Percentiles rank a stretch among this genome's conserved stretches.
These are phyloP conservation scores for Branchellion lobata DNA, from an alignment of 2,888 invertebrate species.

Conservation along the genomic window DNA sequence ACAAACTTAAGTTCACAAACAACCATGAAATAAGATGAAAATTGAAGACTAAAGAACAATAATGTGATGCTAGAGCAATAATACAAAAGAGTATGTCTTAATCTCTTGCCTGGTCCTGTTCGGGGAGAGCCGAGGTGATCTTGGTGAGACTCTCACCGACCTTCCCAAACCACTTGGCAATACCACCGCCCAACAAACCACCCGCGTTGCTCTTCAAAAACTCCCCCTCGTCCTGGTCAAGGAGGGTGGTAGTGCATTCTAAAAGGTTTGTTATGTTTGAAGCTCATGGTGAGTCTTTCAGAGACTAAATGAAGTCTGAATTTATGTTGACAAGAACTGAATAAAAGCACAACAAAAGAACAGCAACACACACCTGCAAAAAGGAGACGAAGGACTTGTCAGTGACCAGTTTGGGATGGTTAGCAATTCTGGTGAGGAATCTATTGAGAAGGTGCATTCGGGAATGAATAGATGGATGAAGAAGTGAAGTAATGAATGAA, in stretches of 20 bases:
- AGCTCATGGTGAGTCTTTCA: too few species aligned
- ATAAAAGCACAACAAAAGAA: background rate
- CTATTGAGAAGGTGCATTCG: slow-evolving; percentile 53
- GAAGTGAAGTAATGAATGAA: too few species aligned
- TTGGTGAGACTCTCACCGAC: slow-evolving; percentile 96
- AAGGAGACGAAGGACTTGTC: slow-evolving; percentile 97
- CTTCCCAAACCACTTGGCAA: slow-evolving; percentile 89
- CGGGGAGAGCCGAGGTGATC: slow-evolving; percentile 98
- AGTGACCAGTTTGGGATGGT: slow-evolving; percentile 63
- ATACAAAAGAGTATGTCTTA: background rate
- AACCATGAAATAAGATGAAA: background rate
- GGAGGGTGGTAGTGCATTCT: too few species aligned
- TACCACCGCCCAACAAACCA: slow-evolving; percentile 89
- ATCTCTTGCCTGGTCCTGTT: slow-evolving; percentile 78
- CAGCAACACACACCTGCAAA: slow-evolving; percentile 78
- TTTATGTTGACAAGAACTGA: background rate
- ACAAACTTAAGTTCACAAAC: slow-evolving; percentile 50
- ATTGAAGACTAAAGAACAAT: background rate
- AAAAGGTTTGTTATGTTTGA: too few species aligned
- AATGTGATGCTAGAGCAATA: background rate
- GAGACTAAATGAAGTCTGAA: background rate
- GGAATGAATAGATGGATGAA: too few species aligned
- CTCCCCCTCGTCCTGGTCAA: slow-evolving; percentile 75
- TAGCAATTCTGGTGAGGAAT: slow-evolving; percentile 59
- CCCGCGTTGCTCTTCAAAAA: slow-evolving; percentile 92